These are phyloP conservation scores for Lissocephala sabroskyi DNA, from an alignment of 2,888 invertebrate genomes.

Conservation along the genomic window DNA sequence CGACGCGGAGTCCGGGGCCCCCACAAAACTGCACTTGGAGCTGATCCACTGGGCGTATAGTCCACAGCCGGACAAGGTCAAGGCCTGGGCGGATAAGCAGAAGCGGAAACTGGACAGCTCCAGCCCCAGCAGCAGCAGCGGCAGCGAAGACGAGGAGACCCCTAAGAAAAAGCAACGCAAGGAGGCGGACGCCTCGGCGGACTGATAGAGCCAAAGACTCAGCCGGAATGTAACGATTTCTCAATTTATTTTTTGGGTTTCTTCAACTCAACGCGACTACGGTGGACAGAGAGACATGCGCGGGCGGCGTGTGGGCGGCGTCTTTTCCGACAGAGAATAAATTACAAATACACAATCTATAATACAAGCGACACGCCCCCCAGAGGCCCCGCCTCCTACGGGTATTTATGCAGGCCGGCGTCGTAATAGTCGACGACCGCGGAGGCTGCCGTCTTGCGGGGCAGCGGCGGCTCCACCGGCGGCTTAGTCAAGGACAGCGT, in stretches of 20 bases:
- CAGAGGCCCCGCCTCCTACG: conserved; percentile 27
- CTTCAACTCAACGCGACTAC: conserved; percentile 34
- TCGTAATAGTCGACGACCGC: conserved; percentile 44
- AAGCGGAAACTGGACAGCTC: conserved; percentile 42
- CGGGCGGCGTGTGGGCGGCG: not conserved
- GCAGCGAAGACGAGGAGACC: conserved; percentile 25
- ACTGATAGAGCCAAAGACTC: conserved; percentile 16
- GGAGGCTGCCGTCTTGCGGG: conserved; percentile 14
- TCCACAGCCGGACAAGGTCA: conserved; percentile 80
- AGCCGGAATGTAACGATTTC: conserved; percentile 36
- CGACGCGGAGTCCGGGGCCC: conserved; percentile 77
- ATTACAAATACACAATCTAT: conserved; percentile 63
- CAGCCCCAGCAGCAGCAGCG: conserved; percentile 31
- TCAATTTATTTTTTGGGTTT: conserved; percentile 12
- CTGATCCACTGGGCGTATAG: conserved; percentile 85
- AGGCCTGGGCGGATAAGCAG: conserved; percentile 74
- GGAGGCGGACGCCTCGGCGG: conserved; percentile 20
- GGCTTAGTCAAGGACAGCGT: conserved; percentile 45
- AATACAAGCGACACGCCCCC: conserved; percentile 38
- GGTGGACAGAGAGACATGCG: conserved; percentile 23
- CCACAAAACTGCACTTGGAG: conserved; percentile 79
- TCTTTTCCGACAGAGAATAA: conserved; percentile 29
- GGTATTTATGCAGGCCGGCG: conserved; percentile 47
- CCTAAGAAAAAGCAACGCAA: conserved; percentile 39
- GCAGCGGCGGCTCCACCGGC: conserved; percentile 21